These are phyloP conservation scores for Syngnathus rostellatus DNA, from an alignment of 2,797 vertebrate species.

Conservation along the genomic window DNA sequence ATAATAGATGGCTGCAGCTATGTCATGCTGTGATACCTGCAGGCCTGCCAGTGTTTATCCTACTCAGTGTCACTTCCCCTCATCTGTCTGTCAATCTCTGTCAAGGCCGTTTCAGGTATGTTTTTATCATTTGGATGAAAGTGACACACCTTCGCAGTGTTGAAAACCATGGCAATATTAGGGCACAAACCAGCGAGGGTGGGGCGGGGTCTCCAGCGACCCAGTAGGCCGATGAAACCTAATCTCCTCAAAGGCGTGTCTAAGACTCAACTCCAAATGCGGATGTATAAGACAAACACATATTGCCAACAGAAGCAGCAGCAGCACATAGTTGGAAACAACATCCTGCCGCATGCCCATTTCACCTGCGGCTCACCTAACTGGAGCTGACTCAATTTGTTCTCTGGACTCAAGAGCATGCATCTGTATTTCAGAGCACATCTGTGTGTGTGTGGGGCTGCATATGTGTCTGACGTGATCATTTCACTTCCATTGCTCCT, in stretches of 20 bases:
- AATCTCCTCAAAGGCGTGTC: slow-evolving; percentile 56
- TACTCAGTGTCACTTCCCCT: slow-evolving; percentile 20
- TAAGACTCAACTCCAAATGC: slow-evolving; percentile 25
- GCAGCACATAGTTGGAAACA: slow-evolving; percentile 8
- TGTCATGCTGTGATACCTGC: slow-evolving; percentile 47
- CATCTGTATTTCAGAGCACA: slow-evolving; percentile 1
- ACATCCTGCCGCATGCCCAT: neutral
- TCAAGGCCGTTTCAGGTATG: slow-evolving; percentile 8
- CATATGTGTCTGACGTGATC: slow-evolving; percentile 41
- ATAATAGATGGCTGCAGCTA: slow-evolving; percentile 47
- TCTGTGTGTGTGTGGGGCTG: slow-evolving; percentile 6
- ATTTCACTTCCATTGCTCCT: slow-evolving; percentile 51
- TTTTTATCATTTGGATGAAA: slow-evolving; percentile 11
- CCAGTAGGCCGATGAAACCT: slow-evolving; percentile 63
- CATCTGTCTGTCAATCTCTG: slow-evolving; percentile 20
- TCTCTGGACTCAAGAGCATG: slow-evolving; percentile 8
- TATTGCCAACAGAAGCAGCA: neutral
- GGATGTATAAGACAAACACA: neutral
- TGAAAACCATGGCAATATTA: slow-evolving; percentile 19
- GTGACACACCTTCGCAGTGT: slow-evolving; percentile 14
- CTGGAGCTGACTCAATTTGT: slow-evolving; percentile 7
- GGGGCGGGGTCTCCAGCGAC: slow-evolving; percentile 46
- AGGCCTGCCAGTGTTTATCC: slow-evolving; percentile 28
- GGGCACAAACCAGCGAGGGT: neutral
- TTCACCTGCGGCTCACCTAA: slow-evolving; percentile 8